phyloP scores from a whole-genome alignment of 2,113 vertebrate genomes.

The Canis aureus region DNA sequence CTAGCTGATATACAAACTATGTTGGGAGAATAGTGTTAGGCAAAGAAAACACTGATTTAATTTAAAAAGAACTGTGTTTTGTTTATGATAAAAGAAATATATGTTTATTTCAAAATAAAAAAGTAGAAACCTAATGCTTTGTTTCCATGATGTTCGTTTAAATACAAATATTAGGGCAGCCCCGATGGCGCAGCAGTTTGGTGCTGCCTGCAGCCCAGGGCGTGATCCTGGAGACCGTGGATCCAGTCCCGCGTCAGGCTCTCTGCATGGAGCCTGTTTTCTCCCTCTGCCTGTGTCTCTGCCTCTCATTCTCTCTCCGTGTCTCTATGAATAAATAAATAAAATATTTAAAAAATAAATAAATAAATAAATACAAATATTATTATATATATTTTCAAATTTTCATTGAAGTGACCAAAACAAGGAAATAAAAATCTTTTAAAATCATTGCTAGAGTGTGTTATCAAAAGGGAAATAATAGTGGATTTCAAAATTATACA shows the following conservation, averaged over 20 bases:
- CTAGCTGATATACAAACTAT: not conserved
- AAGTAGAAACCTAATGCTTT: not conserved
- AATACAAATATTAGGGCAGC: not conserved
- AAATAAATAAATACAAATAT: too few relatives aligned
- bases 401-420: not conserved
- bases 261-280: too few relatives aligned
- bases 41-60: not conserved
- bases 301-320: too few relatives aligned
- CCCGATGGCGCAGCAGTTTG: too few relatives aligned
- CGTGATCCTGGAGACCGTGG: too few relatives aligned
- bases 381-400: not conserved
- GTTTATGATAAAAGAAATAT: not conserved
- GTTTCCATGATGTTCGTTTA: not conserved
- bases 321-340: too few relatives aligned
- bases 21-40: not conserved
- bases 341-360: too few relatives aligned
- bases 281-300: too few relatives aligned
- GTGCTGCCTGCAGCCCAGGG: too few relatives aligned
- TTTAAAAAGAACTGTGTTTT: not conserved
- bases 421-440: not conserved
- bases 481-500: not conserved
- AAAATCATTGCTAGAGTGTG: not conserved
- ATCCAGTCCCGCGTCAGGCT: too few relatives aligned
- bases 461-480: not conserved
- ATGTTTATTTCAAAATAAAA: not conserved